Evolutionary conservation across 2,888 invertebrate genomes (phyloP).

Genomic region (Microctonus aethiopoides): DNA sequence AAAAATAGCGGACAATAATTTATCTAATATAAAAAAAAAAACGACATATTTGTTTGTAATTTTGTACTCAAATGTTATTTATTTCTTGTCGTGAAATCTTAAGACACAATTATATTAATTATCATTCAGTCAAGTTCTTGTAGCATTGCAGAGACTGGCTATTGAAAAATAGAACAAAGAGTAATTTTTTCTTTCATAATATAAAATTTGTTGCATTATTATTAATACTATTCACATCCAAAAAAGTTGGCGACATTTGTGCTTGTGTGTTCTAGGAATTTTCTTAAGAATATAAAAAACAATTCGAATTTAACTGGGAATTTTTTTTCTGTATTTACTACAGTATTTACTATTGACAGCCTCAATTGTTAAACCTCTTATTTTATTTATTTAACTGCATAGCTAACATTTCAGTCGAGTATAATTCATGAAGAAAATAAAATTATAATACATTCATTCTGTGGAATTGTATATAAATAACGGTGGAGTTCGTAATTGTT

Average conservation of each 20-base stretch:
- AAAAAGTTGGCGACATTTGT: neutral
- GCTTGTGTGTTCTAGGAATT: neutral
- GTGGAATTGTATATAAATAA: neutral
- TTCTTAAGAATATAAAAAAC: neutral
- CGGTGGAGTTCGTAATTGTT: neutral
- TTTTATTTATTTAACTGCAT: neutral
- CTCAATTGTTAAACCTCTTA: neutral
- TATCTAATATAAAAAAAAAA: neutral
- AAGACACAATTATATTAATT: conserved; percentile 15
- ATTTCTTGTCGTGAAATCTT: conserved; percentile 9
- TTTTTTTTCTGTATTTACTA: neutral
- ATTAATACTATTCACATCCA: neutral
- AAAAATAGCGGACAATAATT: neutral
- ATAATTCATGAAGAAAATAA: conserved; percentile 3
- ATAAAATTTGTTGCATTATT: conserved; percentile 1
- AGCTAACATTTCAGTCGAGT: neutral
- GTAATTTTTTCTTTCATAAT: neutral
- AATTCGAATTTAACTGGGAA: neutral
- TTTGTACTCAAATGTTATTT: conserved; percentile 22
- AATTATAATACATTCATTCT: no score
- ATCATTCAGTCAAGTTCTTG: conserved; percentile 21
- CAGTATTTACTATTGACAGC: neutral
- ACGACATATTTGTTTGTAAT: neutral
- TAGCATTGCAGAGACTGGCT: neutral
- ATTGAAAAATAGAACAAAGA: neutral